These are phyloP conservation scores for Panulirus ornatus DNA, from an alignment of 1,140 invertebrate species.

Conservation along the genomic window DNA sequence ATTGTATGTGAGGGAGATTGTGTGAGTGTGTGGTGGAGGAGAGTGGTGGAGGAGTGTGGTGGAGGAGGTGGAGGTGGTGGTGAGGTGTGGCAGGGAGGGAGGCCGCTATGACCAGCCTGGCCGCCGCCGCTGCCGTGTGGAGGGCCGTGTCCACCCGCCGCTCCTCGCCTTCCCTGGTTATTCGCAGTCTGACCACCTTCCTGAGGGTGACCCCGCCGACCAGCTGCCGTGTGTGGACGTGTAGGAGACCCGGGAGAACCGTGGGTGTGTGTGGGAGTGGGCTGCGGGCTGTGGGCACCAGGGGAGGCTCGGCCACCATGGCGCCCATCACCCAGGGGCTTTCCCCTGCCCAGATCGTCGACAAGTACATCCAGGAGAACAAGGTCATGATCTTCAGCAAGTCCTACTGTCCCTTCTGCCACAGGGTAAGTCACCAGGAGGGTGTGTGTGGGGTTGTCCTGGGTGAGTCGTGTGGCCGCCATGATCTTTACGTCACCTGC, in stretches of 20 bases:
- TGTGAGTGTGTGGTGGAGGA: too few species aligned
- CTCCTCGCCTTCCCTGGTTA: too few species aligned
- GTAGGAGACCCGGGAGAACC: constrained; percentile 5
- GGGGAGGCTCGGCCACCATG: not conserved
- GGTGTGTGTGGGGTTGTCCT: not conserved
- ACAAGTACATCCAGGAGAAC: constrained; percentile 33
- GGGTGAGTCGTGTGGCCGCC: too few species aligned
- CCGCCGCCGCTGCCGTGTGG: too few species aligned
- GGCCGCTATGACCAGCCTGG: too few species aligned
- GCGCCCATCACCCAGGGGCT: constrained; percentile 4
- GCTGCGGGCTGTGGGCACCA: not conserved
- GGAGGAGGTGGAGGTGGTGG: too few species aligned
- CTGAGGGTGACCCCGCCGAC: not conserved
- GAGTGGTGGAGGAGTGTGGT: too few species aligned
- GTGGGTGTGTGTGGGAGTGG: constrained; percentile 51
- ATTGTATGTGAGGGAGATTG: too few species aligned
- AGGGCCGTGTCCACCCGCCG: too few species aligned
- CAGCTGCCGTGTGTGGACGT: not conserved
- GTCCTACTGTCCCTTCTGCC: constrained; percentile 57
- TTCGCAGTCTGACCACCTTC: too few species aligned
- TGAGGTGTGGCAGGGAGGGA: too few species aligned
- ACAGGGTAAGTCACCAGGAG: constrained; percentile 23
- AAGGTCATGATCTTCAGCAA: constrained; percentile 62
- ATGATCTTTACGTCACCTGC: too few species aligned
- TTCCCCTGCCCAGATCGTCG: not conserved